These are phyloP conservation scores for Epinephelus fuscoguttatus DNA, from an alignment of 2,113 vertebrate genomes.

Conservation along the genomic window DNA sequence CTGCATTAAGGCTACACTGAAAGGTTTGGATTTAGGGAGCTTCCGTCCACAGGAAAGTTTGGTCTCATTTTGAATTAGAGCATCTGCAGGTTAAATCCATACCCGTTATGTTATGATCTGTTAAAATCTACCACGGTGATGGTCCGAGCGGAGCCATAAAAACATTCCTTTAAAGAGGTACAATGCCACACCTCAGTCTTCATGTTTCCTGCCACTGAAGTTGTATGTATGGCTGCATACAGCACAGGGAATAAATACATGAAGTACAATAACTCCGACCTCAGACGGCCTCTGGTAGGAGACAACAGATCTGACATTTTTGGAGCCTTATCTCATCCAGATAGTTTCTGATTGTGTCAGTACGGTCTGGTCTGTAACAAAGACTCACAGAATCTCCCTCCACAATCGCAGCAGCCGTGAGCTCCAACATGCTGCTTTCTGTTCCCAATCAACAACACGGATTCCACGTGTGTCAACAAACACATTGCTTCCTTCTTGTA, in stretches of 20 bases:
- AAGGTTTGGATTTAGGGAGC: too few species aligned
- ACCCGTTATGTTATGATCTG: too few species aligned
- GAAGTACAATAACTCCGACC: not conserved
- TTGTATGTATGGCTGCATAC: too few species aligned
- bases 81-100: too few species aligned
- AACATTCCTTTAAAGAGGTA: not conserved
- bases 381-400: constrained; percentile 31
- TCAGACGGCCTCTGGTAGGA: not conserved
- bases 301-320: constrained; percentile 24
- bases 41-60: too few species aligned
- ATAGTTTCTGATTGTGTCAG: constrained; percentile 48
- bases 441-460: constrained; percentile 32
- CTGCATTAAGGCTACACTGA: too few species aligned
- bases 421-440: constrained; percentile 45
- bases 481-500: constrained; percentile 11
- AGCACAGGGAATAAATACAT: not conserved
- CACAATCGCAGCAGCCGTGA: constrained; percentile 27
- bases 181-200: not conserved
- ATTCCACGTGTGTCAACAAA: not conserved
- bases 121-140: too few species aligned
- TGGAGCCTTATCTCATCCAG: constrained; percentile 45
- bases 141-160: too few species aligned
- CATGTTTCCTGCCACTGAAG: not conserved
- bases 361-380: constrained; percentile 56
- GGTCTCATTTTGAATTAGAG: too few species aligned